Evolutionary conservation across 37 sponge, comb jelly and placozoan species (phyloP).

Genomic region (Geodia barretti): DNA sequence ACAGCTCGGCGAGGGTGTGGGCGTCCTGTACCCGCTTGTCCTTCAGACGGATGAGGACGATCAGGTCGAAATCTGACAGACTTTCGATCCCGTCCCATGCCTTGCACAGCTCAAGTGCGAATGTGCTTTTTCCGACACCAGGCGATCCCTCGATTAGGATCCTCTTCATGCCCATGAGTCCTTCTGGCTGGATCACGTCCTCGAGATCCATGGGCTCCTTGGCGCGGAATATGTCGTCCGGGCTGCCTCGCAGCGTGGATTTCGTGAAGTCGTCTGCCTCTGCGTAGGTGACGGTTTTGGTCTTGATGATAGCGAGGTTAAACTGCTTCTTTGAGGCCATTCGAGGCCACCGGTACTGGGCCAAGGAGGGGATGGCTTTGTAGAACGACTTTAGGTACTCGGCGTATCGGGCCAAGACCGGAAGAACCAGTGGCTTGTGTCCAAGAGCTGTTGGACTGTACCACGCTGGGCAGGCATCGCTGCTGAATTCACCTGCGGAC

Average conservation of each 20-base stretch:
- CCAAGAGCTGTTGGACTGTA: not conserved
- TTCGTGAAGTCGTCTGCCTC: not conserved
- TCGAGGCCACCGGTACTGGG: slow-evolving; percentile 4
- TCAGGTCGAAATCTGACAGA: not conserved
- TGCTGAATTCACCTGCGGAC: slow-evolving; percentile 7
- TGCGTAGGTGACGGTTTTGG: not conserved
- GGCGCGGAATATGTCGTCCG: not conserved
- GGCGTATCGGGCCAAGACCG: not conserved
- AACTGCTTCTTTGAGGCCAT: slow-evolving; percentile 1
- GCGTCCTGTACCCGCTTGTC: slow-evolving; percentile 34
- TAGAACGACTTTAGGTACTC: slow-evolving; percentile 25
- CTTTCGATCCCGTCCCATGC: slow-evolving; percentile 17
- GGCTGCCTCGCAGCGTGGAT: not conserved
- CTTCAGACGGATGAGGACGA: slow-evolving; percentile 1
- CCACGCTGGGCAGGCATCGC: not conserved
- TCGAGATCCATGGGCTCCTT: slow-evolving; percentile 3
- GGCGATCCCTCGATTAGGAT: slow-evolving; percentile 14
- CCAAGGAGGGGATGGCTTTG: not conserved
- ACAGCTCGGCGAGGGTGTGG: slow-evolving; percentile 1
- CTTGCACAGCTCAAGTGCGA: slow-evolving; percentile 17
- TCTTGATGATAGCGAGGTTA: slow-evolving; percentile 7
- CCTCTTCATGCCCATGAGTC: not conserved
- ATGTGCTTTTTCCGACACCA: slow-evolving; percentile 30
- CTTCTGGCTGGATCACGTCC: slow-evolving; percentile 8
- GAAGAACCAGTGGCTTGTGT: not conserved